Percentiles rank a stretch among this genome's conserved stretches.
These are phyloP conservation scores for Phataginus tetradactyla DNA, from an alignment of 2,797 vertebrate species.

Conservation along the genomic window DNA sequence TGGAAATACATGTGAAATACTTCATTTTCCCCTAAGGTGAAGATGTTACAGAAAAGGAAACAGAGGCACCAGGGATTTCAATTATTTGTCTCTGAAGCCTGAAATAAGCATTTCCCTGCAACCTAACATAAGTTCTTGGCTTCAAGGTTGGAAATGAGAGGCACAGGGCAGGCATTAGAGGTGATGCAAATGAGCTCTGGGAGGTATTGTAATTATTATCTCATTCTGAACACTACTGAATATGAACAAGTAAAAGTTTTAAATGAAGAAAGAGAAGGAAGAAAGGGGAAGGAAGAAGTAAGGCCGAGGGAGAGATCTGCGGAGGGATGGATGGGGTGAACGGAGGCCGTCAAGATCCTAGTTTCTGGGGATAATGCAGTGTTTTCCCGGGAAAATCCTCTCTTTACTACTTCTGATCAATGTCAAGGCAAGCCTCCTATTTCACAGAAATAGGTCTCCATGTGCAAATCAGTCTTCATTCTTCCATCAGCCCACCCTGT, in stretches of 20 bases:
- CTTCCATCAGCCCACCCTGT: background rate
- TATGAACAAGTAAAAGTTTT: background rate
- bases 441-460: rapidly evolving
- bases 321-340: rapidly evolving
- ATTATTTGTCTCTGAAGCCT: background rate
- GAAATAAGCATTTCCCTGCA: background rate
- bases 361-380: background rate
- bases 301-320: too few species aligned
- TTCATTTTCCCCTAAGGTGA: background rate
- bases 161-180: rapidly evolving
- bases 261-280: background rate
- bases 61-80: background rate
- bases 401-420: background rate
- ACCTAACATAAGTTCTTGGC: background rate
- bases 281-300: background rate
- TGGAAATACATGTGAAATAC: background rate
- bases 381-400: background rate
- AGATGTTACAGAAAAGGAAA: background rate
- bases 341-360: background rate
- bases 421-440: background rate
- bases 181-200: background rate
- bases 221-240: background rate
- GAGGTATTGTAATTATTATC: background rate
- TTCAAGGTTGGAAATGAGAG: background rate
- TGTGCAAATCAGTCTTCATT: background rate